These are phyloP conservation scores for Zophobas morio DNA, from an alignment of 1,140 invertebrate genomes.

Conservation along the genomic window DNA sequence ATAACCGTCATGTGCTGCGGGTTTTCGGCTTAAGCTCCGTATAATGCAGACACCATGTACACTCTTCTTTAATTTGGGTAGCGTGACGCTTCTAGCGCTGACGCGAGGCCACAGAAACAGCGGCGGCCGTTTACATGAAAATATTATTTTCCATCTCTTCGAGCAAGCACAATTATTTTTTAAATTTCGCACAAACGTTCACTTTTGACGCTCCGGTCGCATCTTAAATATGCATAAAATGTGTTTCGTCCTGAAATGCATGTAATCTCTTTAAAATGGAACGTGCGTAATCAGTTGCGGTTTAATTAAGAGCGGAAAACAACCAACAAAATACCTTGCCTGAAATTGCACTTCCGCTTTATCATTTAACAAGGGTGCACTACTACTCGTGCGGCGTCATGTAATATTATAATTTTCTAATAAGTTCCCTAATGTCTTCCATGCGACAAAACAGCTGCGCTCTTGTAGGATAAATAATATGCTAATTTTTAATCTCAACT, in stretches of 20 bases:
- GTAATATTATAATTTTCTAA: constrained; percentile 38
- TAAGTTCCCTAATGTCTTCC: constrained; percentile 30
- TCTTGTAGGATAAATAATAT: constrained; percentile 27
- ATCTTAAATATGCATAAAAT: constrained; percentile 23
- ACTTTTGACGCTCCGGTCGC: background rate
- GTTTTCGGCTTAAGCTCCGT: no score
- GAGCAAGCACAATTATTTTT: constrained; percentile 2
- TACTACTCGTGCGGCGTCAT: constrained; percentile 7
- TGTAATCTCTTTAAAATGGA: constrained; percentile 25
- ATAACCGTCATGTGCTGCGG: no score
- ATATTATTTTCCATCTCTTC: constrained; percentile 12
- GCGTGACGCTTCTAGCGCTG: no score
- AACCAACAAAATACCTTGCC: constrained; percentile 17
- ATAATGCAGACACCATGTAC: no score
- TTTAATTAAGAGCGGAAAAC: constrained; percentile 35
- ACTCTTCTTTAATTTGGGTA: no score
- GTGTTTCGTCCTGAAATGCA: constrained; percentile 22
- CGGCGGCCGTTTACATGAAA: constrained; percentile 3
- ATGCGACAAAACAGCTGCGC: constrained; percentile 20
- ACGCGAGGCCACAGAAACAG: no score
- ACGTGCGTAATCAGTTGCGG: constrained; percentile 35
- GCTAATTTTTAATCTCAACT: constrained; percentile 22
- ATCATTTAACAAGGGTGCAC: constrained; percentile 29
- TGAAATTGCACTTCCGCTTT: constrained; percentile 28
- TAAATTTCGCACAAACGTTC: constrained; percentile 1